Base-by-base conservation (phyloP, 2,888 invertebrate genomes). In the Agriotes lineatus region DNA sequence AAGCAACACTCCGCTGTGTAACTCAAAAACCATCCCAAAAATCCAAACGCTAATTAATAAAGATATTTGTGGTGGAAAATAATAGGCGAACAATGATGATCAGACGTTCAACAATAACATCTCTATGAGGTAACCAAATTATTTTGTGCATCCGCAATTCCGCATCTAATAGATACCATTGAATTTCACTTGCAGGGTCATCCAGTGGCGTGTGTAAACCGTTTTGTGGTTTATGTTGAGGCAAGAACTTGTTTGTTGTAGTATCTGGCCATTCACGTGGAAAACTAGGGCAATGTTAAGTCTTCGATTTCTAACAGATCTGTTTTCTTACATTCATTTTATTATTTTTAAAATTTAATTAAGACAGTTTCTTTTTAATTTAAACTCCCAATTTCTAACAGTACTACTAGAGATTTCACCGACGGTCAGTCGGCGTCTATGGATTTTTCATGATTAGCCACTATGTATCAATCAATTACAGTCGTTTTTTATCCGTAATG, bases 121-220 rank as follows among this genome's bases (percentile, higher is more conserved):
- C 22, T 52, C 7, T 52, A 52, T 52, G 52, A 52, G 33, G 52
- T 52, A 52, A 52, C 33, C 16, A 14, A 25, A 50, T 33, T 45
- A 33, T 52, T 52, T 22, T 14, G 7, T 52, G 52, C 52, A 52
- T 52, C 52, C 52, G 52, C 18, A 52, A 18, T 33, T 33, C 9
- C 9, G 9, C 9, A 37, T 10, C n/a, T 6, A 12, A 33, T 33
- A 33, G 19, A 50, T 50, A 50, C 12, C 25, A 52, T 52, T 25
- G 18, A 18, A n/a, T 52, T 52, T 30, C 52, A 33, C 16, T 52
- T 30, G 12, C 14, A 12, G 18, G n/a, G 14, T 33, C 30, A 14
- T 30, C 52, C 1, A 42, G 42, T 42, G 42, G 42, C 42, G 42
- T 42, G n/a, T n/a, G n/a, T n/a, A 12, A 3, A 5, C 25, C 7